A percentile compares a stretch with the other conserved stretches of the same genome.
Evolutionary conservation across 2,113 vertebrate genomes (phyloP).

Genomic region (Arizona elegans): DNA sequence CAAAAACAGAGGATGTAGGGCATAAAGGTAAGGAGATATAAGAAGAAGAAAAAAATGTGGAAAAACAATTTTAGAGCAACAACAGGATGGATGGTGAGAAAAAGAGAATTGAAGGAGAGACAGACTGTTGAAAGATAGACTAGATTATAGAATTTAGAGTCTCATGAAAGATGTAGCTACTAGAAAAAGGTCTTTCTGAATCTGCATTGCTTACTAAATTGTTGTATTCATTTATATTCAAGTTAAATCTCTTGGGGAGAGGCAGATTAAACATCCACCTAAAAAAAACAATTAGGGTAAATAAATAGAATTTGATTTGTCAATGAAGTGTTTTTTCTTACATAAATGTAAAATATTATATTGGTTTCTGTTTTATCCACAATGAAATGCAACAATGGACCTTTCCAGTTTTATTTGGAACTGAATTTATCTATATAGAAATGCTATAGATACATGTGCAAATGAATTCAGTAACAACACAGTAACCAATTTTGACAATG

Average conservation of each 20-base stretch:
- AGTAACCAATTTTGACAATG: not conserved
- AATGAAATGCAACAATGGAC: not conserved
- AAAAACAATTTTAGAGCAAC: not conserved
- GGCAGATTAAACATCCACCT: not conserved
- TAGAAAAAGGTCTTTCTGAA: not conserved
- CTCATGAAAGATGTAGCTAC: not conserved
- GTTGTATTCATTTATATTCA: not conserved
- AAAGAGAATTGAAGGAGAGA: not conserved
- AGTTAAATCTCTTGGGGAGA: not conserved
- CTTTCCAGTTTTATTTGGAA: not conserved
- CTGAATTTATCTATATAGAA: constrained; percentile 4
- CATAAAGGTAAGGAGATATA: not conserved
- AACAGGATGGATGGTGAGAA: not conserved
- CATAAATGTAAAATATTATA: not conserved
- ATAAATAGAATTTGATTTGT: not conserved
- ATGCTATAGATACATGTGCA: not conserved
- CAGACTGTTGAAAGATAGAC: not conserved
- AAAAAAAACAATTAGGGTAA: not conserved
- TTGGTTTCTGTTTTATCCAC: not conserved
- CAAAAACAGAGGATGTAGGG: not conserved
- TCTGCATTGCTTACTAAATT: not conserved
- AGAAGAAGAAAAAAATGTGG: not conserved
- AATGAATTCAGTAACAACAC: not conserved
- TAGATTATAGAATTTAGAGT: not conserved
- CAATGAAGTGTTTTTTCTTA: not conserved